These are phyloP conservation scores for Danionella dracula DNA, from an alignment of 2,797 vertebrate species.

Conservation along the genomic window DNA sequence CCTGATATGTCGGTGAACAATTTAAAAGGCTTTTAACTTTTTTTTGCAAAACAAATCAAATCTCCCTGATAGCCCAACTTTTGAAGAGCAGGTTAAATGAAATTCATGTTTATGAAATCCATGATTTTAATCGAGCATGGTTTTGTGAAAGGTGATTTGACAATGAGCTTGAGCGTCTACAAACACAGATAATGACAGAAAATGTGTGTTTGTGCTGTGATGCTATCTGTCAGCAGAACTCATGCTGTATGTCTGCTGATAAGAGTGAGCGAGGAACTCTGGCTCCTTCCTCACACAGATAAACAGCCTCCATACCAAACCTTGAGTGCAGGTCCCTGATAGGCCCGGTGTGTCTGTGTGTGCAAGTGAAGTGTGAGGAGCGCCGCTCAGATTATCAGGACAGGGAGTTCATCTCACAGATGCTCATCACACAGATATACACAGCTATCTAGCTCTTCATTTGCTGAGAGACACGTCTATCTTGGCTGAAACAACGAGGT, in stretches of 20 bases:
- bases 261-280: slow-evolving; percentile 51
- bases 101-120: not conserved
- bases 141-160: slow-evolving; percentile 9
- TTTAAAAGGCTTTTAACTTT: no score
- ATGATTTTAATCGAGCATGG: not conserved
- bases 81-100: not conserved
- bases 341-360: slow-evolving; percentile 2
- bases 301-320: slow-evolving; percentile 27
- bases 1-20: no score
- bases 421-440: not conserved
- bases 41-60: no score
- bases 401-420: slow-evolving; percentile 9
- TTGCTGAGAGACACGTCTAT: slow-evolving; percentile 4
- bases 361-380: slow-evolving; percentile 26
- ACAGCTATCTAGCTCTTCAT: not conserved
- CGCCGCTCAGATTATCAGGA: slow-evolving; percentile 11
- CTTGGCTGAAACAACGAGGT: not conserved
- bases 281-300: slow-evolving; percentile 61
- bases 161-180: slow-evolving; percentile 12
- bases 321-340: slow-evolving; percentile 31
- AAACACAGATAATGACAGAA: slow-evolving; percentile 12
- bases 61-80: not conserved
- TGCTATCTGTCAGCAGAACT: slow-evolving; percentile 49
- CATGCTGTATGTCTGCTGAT: slow-evolving; percentile 61
- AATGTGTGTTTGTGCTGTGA: slow-evolving; percentile 28